Conservation (phyloP, 2,888 invertebrate species). For the Cotesia congregata region DNA sequence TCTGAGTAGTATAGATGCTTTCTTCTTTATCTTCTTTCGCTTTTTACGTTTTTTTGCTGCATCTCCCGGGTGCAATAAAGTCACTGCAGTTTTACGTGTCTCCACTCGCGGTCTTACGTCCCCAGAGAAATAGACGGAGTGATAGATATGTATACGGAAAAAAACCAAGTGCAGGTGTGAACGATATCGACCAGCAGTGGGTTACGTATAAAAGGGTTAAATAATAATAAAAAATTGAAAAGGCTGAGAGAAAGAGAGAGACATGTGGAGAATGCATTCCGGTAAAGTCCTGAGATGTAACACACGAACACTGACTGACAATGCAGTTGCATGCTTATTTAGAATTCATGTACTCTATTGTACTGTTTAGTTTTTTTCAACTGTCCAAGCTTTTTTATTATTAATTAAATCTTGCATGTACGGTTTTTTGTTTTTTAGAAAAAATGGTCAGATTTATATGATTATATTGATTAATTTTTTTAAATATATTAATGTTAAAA, state of each 20-base stretch:
- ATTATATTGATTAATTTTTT: too few species aligned
- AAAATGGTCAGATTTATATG: not conserved
- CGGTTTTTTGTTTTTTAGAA: not conserved
- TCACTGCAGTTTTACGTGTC: conserved; percentile 43
- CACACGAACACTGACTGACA: conserved; percentile 57
- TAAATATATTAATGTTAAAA: too few species aligned
- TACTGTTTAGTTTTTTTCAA: conserved; percentile 3
- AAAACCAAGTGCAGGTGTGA: conserved; percentile 34
- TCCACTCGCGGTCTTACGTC: conserved; percentile 33
- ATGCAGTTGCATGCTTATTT: conserved; percentile 57
- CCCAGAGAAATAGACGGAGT: conserved; percentile 43
- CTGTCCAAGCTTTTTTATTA: not conserved
- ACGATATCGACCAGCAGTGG: conserved; percentile 28
- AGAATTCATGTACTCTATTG: conserved; percentile 27
- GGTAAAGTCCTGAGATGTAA: conserved; percentile 51
- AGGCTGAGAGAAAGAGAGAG: conserved; percentile 44
- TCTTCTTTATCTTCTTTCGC: conserved; percentile 41
- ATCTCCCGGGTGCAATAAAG: conserved; percentile 46
- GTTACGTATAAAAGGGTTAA: not conserved
- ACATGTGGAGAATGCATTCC: conserved; percentile 49
- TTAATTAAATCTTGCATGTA: conserved; percentile 7
- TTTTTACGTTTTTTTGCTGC: conserved; percentile 36
- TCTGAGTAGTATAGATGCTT: not conserved
- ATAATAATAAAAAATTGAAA: conserved; percentile 20
- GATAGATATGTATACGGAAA: conserved; percentile 22